Evolutionary conservation across 2,113 vertebrate genomes (phyloP).

Genomic region (Chloroceryle aenea): DNA sequence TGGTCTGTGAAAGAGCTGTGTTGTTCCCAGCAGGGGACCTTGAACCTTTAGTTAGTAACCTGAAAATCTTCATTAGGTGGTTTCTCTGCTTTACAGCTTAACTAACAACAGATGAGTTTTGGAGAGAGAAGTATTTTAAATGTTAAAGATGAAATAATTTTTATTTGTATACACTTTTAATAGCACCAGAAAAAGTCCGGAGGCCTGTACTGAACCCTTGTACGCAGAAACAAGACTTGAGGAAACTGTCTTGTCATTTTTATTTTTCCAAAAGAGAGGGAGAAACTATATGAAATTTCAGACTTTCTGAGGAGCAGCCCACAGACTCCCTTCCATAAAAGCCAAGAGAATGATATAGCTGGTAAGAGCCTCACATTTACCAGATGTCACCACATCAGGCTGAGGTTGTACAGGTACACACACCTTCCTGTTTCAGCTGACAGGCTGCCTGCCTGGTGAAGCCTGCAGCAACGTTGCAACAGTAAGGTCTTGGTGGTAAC

Average conservation of each 20-base stretch:
- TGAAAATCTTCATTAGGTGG: background rate
- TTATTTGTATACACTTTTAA: background rate
- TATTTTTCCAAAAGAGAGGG: background rate
- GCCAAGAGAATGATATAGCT: background rate
- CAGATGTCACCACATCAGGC: background rate
- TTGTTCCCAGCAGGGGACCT: background rate
- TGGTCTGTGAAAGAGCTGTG: background rate
- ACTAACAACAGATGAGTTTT: background rate
- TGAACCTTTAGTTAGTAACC: background rate
- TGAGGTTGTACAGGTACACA: background rate
- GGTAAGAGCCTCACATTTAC: background rate
- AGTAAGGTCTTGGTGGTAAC: background rate
- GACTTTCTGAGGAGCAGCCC: background rate
- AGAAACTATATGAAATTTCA: background rate
- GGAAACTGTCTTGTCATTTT: background rate
- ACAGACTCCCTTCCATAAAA: background rate
- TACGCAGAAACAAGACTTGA: background rate
- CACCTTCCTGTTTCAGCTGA: background rate
- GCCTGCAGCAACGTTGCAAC: rapidly evolving
- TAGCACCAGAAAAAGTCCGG: background rate
- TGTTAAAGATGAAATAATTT: background rate
- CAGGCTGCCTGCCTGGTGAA: background rate
- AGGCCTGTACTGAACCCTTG: background rate
- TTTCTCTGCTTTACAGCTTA: background rate
- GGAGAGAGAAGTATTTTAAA: background rate